phyloP scores from a whole-genome alignment of 2,113 vertebrate species.

The Pimephales promelas region DNA sequence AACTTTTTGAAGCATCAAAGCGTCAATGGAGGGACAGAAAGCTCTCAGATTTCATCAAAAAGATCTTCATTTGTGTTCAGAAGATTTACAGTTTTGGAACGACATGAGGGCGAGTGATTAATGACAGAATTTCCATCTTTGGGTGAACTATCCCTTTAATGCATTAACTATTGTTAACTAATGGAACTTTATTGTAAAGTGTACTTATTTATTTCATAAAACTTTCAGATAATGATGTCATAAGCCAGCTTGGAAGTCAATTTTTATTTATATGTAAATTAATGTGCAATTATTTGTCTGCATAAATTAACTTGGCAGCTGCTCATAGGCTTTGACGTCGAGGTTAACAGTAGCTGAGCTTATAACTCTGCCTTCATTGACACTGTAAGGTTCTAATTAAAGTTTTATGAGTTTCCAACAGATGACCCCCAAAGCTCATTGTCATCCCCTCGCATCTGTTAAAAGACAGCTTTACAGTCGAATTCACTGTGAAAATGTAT shows the following conservation, averaged over 20 bases:
- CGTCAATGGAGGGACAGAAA: no score
- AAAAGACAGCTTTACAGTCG: slow-evolving; percentile 37
- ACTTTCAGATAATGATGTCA: no score
- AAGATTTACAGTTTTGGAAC: no score
- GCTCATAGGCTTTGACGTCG: neutral
- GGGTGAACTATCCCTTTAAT: no score
- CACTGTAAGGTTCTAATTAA: slow-evolving; percentile 15
- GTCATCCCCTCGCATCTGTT: slow-evolving; percentile 38
- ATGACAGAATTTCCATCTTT: no score
- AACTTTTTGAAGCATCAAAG: no score
- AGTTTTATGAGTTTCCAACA: slow-evolving; percentile 42
- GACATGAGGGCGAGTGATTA: no score
- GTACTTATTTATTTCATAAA: no score
- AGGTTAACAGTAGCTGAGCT: neutral
- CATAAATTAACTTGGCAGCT: neutral
- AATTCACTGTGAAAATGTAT: neutral
- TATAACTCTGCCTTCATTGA: slow-evolving; percentile 9
- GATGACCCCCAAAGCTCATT: slow-evolving; percentile 31
- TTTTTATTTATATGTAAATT: neutral
- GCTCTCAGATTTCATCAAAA: no score
- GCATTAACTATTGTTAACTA: no score
- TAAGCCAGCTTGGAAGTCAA: neutral
- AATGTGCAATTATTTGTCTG: neutral
- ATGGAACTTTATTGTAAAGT: no score
- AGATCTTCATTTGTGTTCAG: no score